These are phyloP conservation scores for Lota lota DNA, from an alignment of 2,113 vertebrate genomes.

Conservation along the genomic window DNA sequence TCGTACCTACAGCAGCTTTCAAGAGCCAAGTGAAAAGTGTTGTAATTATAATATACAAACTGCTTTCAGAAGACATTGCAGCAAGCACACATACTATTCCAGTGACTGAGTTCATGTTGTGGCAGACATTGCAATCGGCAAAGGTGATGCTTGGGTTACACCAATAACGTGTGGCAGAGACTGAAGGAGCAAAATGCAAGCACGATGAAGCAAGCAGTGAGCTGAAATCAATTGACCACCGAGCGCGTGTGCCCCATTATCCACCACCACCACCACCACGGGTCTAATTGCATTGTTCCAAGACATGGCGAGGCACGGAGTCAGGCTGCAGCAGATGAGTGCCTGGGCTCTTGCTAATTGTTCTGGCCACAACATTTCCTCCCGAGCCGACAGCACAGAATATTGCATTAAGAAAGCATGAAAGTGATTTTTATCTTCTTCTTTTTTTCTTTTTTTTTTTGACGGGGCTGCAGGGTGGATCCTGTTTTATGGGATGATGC, in stretches of 20 bases:
- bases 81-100: too few relatives aligned
- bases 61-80: too few relatives aligned
- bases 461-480: too few relatives aligned
- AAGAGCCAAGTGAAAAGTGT: too few relatives aligned
- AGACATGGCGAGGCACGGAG: not conserved
- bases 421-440: not conserved
- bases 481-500: too few relatives aligned
- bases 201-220: not conserved
- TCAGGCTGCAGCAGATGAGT: conserved; percentile 35
- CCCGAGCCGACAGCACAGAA: not conserved
- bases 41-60: too few relatives aligned
- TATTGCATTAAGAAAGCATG: conserved; percentile 39
- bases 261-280: conserved; percentile 7
- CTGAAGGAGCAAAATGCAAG: not conserved
- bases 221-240: not conserved
- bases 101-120: too few relatives aligned
- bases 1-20: too few relatives aligned
- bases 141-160: too few relatives aligned
- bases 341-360: conserved; percentile 42
- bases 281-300: conserved; percentile 6
- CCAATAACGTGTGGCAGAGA: not conserved
- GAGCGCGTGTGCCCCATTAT: conserved; percentile 11
- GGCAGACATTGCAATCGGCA: too few relatives aligned
- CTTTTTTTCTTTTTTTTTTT: not conserved
- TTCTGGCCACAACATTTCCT: conserved; percentile 44